A percentile compares a stretch with the other conserved stretches of the same genome.
These are phyloP conservation scores for Catocala sponsa DNA, from an alignment of 2,888 invertebrate species.

Conservation along the genomic window DNA sequence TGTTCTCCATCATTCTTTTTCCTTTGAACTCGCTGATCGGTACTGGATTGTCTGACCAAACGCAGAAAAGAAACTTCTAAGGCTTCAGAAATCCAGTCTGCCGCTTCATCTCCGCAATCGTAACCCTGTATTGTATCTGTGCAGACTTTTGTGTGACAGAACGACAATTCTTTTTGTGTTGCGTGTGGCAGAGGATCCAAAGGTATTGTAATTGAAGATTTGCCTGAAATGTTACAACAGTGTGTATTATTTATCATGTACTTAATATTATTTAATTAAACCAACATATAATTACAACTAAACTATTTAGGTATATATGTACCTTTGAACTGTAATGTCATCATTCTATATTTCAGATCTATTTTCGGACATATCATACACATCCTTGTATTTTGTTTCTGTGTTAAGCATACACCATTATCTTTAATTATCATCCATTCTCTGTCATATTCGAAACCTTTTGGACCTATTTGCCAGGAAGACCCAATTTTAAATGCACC, in stretches of 20 bases:
- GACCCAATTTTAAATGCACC: constrained; percentile 91
- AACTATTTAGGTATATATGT: constrained; percentile 23
- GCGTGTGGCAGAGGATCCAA: constrained; percentile 70
- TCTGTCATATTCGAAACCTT: constrained; percentile 96
- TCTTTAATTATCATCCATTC: constrained; percentile 97
- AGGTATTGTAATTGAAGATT: constrained; percentile 83
- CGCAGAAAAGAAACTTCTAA: constrained; percentile 91
- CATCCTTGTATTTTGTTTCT: constrained; percentile 94
- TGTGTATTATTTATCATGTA: constrained; percentile 5
- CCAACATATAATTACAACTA: no score
- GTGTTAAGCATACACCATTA: constrained; percentile 94
- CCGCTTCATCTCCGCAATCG: constrained; percentile 95
- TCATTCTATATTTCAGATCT: constrained; percentile 84
- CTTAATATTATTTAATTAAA: not conserved
- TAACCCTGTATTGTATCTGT: constrained; percentile 92
- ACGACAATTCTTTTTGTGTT: constrained; percentile 63
- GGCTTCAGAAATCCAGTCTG: constrained; percentile 93
- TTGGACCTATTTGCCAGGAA: constrained; percentile 91
- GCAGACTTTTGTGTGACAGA: constrained; percentile 95
- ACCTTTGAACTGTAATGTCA: constrained; percentile 90
- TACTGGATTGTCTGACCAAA: constrained; percentile 89
- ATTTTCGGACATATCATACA: constrained; percentile 93
- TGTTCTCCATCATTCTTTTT: constrained; percentile 63
- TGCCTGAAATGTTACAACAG: constrained; percentile 73
- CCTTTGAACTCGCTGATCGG: constrained; percentile 69